Percentiles rank a stretch among this genome's conserved stretches.
Evolutionary conservation across 2,888 invertebrate species (phyloP).

Genomic region (Mesorhabditis spiculigera): DNA sequence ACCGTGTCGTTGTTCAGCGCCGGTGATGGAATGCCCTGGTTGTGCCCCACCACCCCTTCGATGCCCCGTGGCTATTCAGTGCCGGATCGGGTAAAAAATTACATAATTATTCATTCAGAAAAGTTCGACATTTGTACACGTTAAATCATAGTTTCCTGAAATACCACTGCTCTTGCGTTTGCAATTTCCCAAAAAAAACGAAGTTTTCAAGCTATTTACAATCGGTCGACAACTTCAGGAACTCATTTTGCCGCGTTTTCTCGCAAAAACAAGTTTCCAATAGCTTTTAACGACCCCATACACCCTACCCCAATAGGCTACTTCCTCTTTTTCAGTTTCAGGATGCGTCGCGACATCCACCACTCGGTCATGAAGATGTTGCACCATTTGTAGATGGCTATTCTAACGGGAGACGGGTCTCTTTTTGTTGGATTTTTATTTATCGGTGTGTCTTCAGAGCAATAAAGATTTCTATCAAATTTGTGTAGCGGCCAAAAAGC

Average conservation of each 20-base stretch:
- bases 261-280: no score
- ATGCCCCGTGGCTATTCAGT: conserved; percentile 10
- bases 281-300: no score
- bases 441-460: background rate
- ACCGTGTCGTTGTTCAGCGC: conserved; percentile 35
- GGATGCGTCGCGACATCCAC: conserved; percentile 36
- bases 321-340: background rate
- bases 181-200: background rate
- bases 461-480: background rate
- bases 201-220: no score
- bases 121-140: no score
- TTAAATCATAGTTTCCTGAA: background rate
- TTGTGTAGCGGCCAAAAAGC: background rate
- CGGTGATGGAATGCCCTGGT: conserved; percentile 23
- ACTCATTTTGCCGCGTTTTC: no score
- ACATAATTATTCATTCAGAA: no score
- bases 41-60: conserved; percentile 29
- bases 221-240: no score
- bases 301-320: no score
- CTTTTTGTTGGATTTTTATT: background rate
- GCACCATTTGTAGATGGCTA: background rate
- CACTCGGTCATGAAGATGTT: conserved; percentile 14
- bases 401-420: background rate
- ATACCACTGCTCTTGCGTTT: background rate
- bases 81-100: background rate